phyloP scores from a whole-genome alignment of 2,888 invertebrate genomes.

The Himalopsyche tibetana region DNA sequence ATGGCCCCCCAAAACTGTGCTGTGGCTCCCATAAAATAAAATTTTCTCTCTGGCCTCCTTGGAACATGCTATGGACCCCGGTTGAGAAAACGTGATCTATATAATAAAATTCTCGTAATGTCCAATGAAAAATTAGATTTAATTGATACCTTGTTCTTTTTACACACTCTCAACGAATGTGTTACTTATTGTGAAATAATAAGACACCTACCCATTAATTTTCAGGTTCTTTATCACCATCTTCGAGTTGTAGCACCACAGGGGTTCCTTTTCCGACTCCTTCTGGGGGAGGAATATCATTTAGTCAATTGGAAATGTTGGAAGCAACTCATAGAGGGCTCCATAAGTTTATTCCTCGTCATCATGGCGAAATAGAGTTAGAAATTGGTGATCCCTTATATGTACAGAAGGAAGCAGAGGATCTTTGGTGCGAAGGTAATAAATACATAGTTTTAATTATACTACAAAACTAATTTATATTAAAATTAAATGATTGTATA shows the following conservation, averaged over 20 bases:
- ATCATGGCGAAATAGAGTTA: constrained; percentile 96
- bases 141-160: too few relatives aligned
- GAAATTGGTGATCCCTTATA: constrained; percentile 99
- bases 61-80: too few relatives aligned
- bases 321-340: constrained; percentile 97
- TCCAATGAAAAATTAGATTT: too few relatives aligned
- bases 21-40: too few relatives aligned
- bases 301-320: constrained; percentile 88
- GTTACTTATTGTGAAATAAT: too few relatives aligned
- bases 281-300: constrained; percentile 85
- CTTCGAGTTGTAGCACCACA: constrained; percentile 77
- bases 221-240: constrained; percentile 77
- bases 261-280: constrained; percentile 79
- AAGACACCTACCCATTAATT: not conserved
- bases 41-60: too few relatives aligned
- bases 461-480: not conserved
- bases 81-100: too few relatives aligned
- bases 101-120: too few relatives aligned
- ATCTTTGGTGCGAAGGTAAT: constrained; percentile 97
- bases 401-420: constrained; percentile 97
- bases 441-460: not conserved
- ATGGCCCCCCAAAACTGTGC: too few relatives aligned
- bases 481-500: not conserved
- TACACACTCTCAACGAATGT: too few relatives aligned
- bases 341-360: constrained; percentile 96